Evolutionary conservation across 2,888 invertebrate genomes (phyloP), one percentile per base, ranked within the genome.

Genomic region (Lochmaea crataegi): DNA sequence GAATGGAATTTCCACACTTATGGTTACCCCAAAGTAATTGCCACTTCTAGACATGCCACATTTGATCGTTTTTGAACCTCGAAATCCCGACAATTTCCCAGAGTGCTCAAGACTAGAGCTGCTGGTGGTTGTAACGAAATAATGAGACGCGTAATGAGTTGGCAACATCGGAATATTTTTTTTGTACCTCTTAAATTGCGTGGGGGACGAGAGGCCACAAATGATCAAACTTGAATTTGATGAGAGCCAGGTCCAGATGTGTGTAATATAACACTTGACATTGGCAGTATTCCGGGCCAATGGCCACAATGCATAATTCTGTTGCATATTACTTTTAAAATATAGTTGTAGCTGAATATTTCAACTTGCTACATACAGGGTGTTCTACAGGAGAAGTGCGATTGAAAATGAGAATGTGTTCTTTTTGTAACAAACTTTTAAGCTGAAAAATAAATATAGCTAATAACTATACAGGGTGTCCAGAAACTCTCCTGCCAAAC

Each of bases 201-300:
- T 64, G 64, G 69, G 32, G 69, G 69, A 64, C 69, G 69, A 64
- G 56, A 53, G 38, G 56, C 64, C 64, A 57, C 69, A 56, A 64
- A 69, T 53, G 51, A 69, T 60, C 41, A 63, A 61, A 69, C 68
- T 69, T 53, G 69, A 64, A 57, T 45, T 16, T 63, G 45, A 60
- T 60, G 60, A 45, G 18, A 45, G 45, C 42, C 68, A 32, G 51
- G 65, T 26, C 65, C 65, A 65, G 65, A 65, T 68, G 68, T 32
- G 41, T 48, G 57, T n/a, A 58, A 68, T 48, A 16, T 45, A 68
- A 68, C 22, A 58, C 60, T 58, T 16, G 22, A 68, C 48, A 60
- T 68, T 68, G 68, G 60, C 45, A 58, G 12, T 12, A 68, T 58
- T 56, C 26, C 41, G 58, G 58, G 22, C 68, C 58, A 45, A 10